Base-by-base conservation (phyloP, 1,140 invertebrate species). In the Anastrepha ludens region DNA sequence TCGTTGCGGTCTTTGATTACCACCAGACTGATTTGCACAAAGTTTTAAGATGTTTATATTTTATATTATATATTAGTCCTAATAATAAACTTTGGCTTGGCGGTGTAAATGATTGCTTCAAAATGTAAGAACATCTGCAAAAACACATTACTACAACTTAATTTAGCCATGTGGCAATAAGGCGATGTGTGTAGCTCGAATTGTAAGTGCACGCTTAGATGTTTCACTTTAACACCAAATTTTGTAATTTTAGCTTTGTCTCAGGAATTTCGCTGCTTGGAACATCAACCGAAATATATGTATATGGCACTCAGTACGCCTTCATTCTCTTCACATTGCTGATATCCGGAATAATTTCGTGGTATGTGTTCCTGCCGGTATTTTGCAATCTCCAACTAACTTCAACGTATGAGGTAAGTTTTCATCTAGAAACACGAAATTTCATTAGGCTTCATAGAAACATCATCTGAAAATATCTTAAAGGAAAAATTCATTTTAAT, bases 261-360 rank as follows among this genome's bases (percentile, higher is more conserved):
- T 98, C 98, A 11, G 97, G 98, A 2, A 98, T 97, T 86, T 96
- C 96, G 0, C 91, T 97, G 1, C 92, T 97, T 85, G 97, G 97
- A 0, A 97, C 95, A 15, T 97, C 97, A 2, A 97, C 97, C 0
- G 97, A 98, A 93, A 95, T 98, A 87, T 98, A 98, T 91, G 95
- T 96, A 65, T 95, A 97, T 89, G 97, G 97, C 2, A 96, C 95
- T 0, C 96, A 96, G 90, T 97, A 97, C 89, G 93, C 95, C 1
- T 96, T 95, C 88, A 95, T 96, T 29, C 93, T 95, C 11, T 92
- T 95, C n/a, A 95, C 95, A 0, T 94, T 96, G 86, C 93, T 96
- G 47, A 90, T 97, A 15, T 96, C 96, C 89, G 95, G 95, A 41
- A 89, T 96, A 6, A 93, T 96, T 1, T 96, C 97, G 91, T 95